These are phyloP conservation scores for Thalassaphorura encarpata DNA, from an alignment of 1,140 invertebrate genomes.

Conservation along the genomic window DNA sequence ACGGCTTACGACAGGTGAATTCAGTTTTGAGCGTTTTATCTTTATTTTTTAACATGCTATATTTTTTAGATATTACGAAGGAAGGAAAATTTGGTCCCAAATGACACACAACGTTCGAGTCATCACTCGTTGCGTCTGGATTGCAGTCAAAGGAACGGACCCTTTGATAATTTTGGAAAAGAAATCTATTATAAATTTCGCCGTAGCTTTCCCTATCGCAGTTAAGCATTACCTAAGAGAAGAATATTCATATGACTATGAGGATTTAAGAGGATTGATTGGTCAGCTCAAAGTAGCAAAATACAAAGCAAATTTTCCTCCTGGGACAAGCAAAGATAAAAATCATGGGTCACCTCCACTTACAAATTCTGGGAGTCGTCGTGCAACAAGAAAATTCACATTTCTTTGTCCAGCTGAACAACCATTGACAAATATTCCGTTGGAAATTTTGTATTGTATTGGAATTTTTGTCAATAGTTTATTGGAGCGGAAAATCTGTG, in stretches of 20 bases:
- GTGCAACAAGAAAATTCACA: not conserved
- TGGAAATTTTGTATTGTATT: not conserved
- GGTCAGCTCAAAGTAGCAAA: not conserved
- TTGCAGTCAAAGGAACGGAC: not conserved
- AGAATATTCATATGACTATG: conserved; percentile 16
- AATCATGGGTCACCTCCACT: not conserved
- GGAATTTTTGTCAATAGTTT: not conserved
- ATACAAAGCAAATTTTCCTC: too few relatives aligned
- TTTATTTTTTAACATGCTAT: too few relatives aligned
- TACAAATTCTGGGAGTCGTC: not conserved
- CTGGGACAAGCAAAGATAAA: too few relatives aligned
- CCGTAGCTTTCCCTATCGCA: conserved; percentile 6
- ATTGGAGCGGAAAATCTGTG: not conserved
- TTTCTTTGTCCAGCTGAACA: not conserved
- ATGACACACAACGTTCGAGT: conserved; percentile 5
- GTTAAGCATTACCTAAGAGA: conserved; percentile 12
- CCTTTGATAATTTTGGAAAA: not conserved
- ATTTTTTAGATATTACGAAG: conserved; percentile 21
- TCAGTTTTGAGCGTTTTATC: too few relatives aligned
- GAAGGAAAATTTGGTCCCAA: conserved; percentile 6
- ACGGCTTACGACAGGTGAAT: not conserved
- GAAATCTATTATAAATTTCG: conserved; percentile 1
- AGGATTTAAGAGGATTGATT: conserved; percentile 7
- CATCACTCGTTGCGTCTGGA: conserved; percentile 9
- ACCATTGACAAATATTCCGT: not conserved